Conservation (phyloP, 2,113 vertebrate genomes). For the Archilochus colubris region DNA sequence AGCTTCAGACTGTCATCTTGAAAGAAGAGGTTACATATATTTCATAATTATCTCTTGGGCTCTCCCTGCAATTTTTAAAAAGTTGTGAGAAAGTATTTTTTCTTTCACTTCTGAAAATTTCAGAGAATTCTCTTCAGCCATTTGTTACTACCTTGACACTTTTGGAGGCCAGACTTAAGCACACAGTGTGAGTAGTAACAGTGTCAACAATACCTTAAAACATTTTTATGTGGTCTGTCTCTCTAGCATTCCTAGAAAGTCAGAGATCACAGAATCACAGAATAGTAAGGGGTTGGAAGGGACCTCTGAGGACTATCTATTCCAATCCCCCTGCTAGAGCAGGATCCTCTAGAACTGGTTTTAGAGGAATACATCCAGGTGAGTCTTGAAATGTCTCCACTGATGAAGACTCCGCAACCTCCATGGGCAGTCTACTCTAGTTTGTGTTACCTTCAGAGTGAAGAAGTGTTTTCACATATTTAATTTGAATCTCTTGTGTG, state of each 20-base stretch:
- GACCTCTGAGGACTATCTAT: too few relatives aligned
- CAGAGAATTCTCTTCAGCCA: not conserved
- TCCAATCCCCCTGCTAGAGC: too few relatives aligned
- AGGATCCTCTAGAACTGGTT: too few relatives aligned
- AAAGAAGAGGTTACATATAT: not conserved
- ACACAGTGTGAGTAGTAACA: not conserved
- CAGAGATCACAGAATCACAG: too few relatives aligned
- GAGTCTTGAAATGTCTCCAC: too few relatives aligned
- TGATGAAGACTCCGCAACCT: not conserved
- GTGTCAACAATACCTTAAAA: not conserved
- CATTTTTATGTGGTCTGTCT: not conserved
- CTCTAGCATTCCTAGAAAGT: not conserved
- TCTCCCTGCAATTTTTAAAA: not conserved
- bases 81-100: not conserved
- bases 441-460: not conserved
- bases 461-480: not conserved
- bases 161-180: not conserved
- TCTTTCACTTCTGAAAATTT: not conserved
- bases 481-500: too few relatives aligned
- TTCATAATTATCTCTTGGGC: not conserved
- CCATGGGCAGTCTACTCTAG: not conserved
- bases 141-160: not conserved
- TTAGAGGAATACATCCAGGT: too few relatives aligned
- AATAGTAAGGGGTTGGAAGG: too few relatives aligned
- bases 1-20: not conserved